phyloP scores from a whole-genome alignment of 2,113 vertebrate genomes.

The Suricata suricatta region DNA sequence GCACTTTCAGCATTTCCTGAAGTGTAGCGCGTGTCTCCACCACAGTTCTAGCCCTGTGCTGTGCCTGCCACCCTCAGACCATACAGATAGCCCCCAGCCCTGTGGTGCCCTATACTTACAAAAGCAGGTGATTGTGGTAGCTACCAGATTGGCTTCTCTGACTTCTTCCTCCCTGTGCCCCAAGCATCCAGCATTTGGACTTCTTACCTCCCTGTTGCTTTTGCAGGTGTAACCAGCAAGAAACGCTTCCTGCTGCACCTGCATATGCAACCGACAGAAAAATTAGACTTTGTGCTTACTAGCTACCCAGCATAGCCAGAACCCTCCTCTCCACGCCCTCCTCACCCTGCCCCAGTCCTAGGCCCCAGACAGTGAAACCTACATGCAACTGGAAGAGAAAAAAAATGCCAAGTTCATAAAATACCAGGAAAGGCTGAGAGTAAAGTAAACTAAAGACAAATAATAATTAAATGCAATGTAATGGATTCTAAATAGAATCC shows the following conservation, averaged over 20 bases:
- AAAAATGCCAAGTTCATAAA: not conserved
- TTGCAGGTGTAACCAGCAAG: slow-evolving; percentile 88
- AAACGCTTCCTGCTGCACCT: slow-evolving; percentile 81
- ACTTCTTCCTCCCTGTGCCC: slow-evolving; percentile 84
- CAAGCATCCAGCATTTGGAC: slow-evolving; percentile 85
- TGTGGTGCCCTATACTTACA: slow-evolving; percentile 90
- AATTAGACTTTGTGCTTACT: slow-evolving; percentile 85
- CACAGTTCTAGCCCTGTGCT: slow-evolving; percentile 86
- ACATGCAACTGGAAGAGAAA: not conserved
- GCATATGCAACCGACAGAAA: not conserved
- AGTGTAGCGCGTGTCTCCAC: slow-evolving; percentile 89
- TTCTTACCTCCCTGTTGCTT: slow-evolving; percentile 87
- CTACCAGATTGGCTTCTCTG: slow-evolving; percentile 92
- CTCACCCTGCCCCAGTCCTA: not conserved
- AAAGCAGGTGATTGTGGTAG: slow-evolving; percentile 93
- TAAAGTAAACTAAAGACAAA: not conserved
- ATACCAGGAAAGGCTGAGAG: not conserved
- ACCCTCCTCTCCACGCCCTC: slow-evolving; percentile 36
- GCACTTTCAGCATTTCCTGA: slow-evolving; percentile 87
- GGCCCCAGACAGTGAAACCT: slow-evolving; percentile 60
- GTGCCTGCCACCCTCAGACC: slow-evolving; percentile 89
- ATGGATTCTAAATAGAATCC: not conserved
- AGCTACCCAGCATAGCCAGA: slow-evolving; percentile 88
- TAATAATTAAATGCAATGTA: not conserved
- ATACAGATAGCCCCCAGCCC: slow-evolving; percentile 84